Evolutionary conservation across 2,797 vertebrate species (phyloP), one percentile per base, ranked within the genome.

Genomic region (Paedocypris micromegethes): DNA sequence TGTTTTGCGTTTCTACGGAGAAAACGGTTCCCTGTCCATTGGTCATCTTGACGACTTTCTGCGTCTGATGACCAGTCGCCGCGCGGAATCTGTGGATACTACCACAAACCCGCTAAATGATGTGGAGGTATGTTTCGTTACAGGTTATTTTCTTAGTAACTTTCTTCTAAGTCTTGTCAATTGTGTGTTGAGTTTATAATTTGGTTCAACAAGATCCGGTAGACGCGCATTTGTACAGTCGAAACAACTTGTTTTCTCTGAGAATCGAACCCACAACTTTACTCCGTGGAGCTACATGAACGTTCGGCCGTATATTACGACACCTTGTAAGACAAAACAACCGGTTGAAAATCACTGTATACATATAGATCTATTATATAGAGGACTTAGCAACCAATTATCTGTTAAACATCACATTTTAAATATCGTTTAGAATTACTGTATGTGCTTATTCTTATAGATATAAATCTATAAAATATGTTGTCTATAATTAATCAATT

Each of bases 41-140:
- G 58, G 45, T 52, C 72, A 79, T 56, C 45, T 79, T 44, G 76
- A 64, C 9, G 51, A 75, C 49, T 72, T 79, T 6, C 7, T 79
- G 56, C 53, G 54, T 3, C 57, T 79, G 38, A 58, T 77, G 2
- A 67, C 73, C 6, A 73, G 68, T 58, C 69, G 72, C 9, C 47
- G 71, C 55, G 43, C 57, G 8, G 58, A 48, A 9, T 61, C 62
- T 44, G 37, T 79, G 7, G 78, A 75, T 4, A 63, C 4, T 9
- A 48, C 39, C 41, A 39, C 53, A 3, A 77, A 74, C 40, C 78
- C 75, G 3, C 65, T 79, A 39, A 64, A 57, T 55, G 55, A 69
- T 46, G 8, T 45, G 0, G 68, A 79, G 75, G 78, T 79, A 70
- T 37, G 39, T n/a, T 5, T 23, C 5, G 5, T n/a, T 58, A 5